Evolutionary conservation across 2,888 invertebrate species (phyloP).

Genomic region (Heliconius hortense): DNA sequence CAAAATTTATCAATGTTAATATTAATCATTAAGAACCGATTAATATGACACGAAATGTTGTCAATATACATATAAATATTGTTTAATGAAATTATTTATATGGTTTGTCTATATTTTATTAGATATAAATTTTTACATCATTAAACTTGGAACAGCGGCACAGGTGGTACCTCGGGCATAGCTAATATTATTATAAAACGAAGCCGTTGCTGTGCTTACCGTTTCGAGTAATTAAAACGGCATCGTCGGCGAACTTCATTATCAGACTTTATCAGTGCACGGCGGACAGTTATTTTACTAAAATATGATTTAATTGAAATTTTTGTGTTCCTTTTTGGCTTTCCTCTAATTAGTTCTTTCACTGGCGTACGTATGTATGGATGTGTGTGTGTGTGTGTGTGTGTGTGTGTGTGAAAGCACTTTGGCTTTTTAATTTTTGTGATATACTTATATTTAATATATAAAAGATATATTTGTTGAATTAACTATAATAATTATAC

Average conservation of each 20-base stretch:
- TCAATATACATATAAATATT: too few species aligned
- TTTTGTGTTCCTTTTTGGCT: conserved; percentile 22
- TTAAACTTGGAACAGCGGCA: conserved; percentile 2
- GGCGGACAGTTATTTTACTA: conserved; percentile 66
- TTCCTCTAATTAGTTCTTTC: conserved; percentile 15
- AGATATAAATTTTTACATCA: conserved; percentile 7
- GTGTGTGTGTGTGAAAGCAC: not conserved
- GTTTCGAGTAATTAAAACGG: conserved; percentile 69
- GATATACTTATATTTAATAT: not conserved
- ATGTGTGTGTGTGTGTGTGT: not conserved
- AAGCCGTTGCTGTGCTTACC: conserved; percentile 45
- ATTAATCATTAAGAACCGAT: too few species aligned
- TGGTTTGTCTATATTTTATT: not conserved
- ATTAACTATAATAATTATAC: not conserved
- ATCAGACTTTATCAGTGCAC: conserved; percentile 73
- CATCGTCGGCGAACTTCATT: conserved; percentile 68
- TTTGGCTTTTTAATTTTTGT: not conserved
- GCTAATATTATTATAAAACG: conserved; percentile 34
- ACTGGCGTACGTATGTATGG: not conserved
- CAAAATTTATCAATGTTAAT: too few species aligned
- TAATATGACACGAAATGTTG: too few species aligned
- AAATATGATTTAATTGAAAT: conserved; percentile 48
- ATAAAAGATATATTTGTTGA: not conserved
- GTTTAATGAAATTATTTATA: not conserved
- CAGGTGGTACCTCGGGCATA: conserved; percentile 23